Evolutionary conservation across 2,797 vertebrate species (phyloP), one percentile per base, ranked within the genome.

Genomic region (Avahi laniger): DNA sequence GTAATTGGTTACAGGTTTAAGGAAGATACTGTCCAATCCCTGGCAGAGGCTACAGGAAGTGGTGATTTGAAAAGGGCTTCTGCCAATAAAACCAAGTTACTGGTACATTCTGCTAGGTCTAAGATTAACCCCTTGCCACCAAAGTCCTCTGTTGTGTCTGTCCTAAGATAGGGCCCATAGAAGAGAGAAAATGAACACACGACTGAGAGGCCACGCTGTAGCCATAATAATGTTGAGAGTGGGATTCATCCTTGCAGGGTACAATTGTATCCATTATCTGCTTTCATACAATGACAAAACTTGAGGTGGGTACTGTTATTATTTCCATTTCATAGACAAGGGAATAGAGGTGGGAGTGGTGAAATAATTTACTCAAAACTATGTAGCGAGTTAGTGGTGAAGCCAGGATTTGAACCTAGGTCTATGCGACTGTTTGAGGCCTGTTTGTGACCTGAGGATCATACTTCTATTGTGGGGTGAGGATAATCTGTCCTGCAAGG

Each of bases 191-290:
- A 28, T 28, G 52, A 76, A 59, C 26, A 43, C 9, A 4, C 0
- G 12, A 6, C 3, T 1, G 35, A 59, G 30, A 18, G 22, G 48
- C 41, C 24, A 26, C 2, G 7, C n/a, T 4, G 1, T 2, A 61
- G 70, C 28, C 38, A 33, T 41, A 5, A 52, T 43, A 4, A 50
- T 4, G 17, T 22, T 3, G 61, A 67, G 7, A 52, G 22, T 7
- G 7, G 13, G 14, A 67, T 10, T 67, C 46, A 57, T 9, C 15
- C 18, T 38, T 46, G 30, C 20, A 14, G n/a, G 13, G 5, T 70
- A 76, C 20, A 28, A 17, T 85, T 33, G 75, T 83, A 52, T 33
- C 24, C 15, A 1, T 0, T 28, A 75, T 22, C 54, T 92, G 38
- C 48, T 69, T 41, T 90, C 73, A 70, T 63, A 9, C 70, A 43